Evolutionary conservation across 1,140 invertebrate species (phyloP), one percentile per base, ranked within the genome.

Genomic region (Drosophila miranda): DNA sequence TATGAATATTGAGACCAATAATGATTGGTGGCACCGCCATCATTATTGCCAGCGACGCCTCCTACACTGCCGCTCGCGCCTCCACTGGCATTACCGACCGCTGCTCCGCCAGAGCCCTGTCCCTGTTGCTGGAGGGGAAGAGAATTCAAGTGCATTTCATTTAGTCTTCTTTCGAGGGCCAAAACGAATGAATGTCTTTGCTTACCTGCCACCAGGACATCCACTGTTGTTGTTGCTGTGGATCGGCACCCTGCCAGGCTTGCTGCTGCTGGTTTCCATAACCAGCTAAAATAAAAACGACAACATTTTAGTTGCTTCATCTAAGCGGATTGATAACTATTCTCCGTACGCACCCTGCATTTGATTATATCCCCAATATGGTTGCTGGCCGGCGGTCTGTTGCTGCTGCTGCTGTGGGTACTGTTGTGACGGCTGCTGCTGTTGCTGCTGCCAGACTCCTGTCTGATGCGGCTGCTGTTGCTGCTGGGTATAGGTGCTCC

Each of bases 1-100:
- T 90, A 90, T 75, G 89, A 89, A 86, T 90, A 90, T 87, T 90
- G 89, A 75, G 89, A 90, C 89, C 89, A 90, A 79, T 90, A 90
- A 75, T 90, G 89, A 76, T 90, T 90, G 61, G 81, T 80, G 69
- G 89, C 73, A 71, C 82, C 74, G 63, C 77, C 82, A 75, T 84
- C 82, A 72, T 89, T 90, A 66, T 61, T 75, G 30, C 70, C 81
- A 53, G 59, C 70, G 46, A 30, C 63, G 38, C 62, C 66, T 23
- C 62, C 71, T 6, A 73, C 54, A 59, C 63, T 52, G 23, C 73
- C 70, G 51, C 66, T 11, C 23, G 63, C 28, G 7, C 70, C 68
- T 16, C 72, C 66, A 53, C 66, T 52, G 50, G 60, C 82, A 78
- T 68, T 81, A 49, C 60, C 57, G 59, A 75, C 48, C 66, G 67